Base-by-base conservation (phyloP, 2,113 vertebrate species). In the Chionis minor region DNA sequence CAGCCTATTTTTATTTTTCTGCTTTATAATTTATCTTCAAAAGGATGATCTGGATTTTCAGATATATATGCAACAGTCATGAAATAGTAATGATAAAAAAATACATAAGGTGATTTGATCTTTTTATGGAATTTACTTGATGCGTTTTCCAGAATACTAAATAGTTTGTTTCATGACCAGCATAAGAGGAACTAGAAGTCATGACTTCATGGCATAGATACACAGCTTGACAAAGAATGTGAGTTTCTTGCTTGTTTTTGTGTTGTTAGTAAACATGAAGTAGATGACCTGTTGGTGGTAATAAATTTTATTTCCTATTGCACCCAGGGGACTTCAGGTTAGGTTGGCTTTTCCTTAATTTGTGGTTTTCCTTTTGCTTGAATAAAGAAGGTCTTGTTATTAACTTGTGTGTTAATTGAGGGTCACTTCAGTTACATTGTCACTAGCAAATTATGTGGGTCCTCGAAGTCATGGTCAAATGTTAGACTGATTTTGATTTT, bases 201-300 rank as follows among this genome's bases (percentile, higher is more conserved):
- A 5, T 42, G 18, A 54, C 32, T 14, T 14, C 59, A 38, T 0
- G 0, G 47, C 21, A 63, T 11, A 38, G 58, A 38, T 62, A 26
- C 8, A n/a, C 9, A 71, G 17, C 20, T 66, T 71, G 42, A 38
- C 45, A 69, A 63, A 47, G 16, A 66, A 18, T 19, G 18, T 20
- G 7, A 78, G 26, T 42, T 51, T 82, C 26, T 28, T 86, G 14
- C n/a, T 26, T 18, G 13, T 55, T 86, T 49, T 69, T 74, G 4
- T 51, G 27, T 62, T 40, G 6, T 42, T 62, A 62, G 18, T 59
- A 63, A 85, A 55, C 14, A 67, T 32, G 23, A 51, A 51, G 49
- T 24, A 51, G 21, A 12, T 85, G 56, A 58, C 54, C 28, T 58
- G 40, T n/a, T 86, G 40, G 27, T 77, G 16, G 18, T 69, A 86